Conservation (phyloP, 2,113 vertebrate genomes). For the Scartelaos histophorus region DNA sequence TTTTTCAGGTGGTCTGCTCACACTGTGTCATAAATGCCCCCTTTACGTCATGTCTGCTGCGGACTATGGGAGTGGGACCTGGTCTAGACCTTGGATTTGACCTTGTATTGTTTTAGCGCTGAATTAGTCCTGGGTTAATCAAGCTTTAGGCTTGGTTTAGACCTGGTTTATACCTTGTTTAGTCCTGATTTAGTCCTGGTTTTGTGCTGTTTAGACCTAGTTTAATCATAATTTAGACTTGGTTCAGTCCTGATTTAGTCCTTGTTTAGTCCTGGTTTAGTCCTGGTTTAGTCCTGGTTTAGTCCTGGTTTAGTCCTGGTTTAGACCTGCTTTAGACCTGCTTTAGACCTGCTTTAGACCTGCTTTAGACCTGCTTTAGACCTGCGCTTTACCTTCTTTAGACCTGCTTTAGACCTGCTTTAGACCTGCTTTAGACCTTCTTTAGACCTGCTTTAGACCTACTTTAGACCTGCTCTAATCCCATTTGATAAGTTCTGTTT, state of each 20-base stretch:
- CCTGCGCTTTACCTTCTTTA: too few relatives aligned
- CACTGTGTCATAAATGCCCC: conserved; percentile 28
- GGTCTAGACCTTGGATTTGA: neutral
- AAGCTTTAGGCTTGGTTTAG: neutral
- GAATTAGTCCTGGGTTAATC: neutral
- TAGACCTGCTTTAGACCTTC: too few relatives aligned
- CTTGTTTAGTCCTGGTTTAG: too few relatives aligned
- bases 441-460: too few relatives aligned
- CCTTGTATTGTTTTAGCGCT: neutral
- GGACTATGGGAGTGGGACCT: conserved; percentile 19
- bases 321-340: neutral
- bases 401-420: neutral
- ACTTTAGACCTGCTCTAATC: neutral
- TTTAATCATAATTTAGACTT: too few relatives aligned
- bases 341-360: neutral
- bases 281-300: too few relatives aligned
- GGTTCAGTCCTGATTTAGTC: too few relatives aligned
- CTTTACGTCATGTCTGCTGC: conserved; percentile 48
- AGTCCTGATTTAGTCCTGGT: too few relatives aligned
- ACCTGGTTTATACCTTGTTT: too few relatives aligned
- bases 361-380: too few relatives aligned
- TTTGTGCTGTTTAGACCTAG: too few relatives aligned
- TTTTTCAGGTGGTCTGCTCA: conserved; percentile 31
- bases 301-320: too few relatives aligned
- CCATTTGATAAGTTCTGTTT: neutral